Evolutionary conservation across 2,888 invertebrate genomes (phyloP).

Genomic region (Rhamnusium bicolor): DNA sequence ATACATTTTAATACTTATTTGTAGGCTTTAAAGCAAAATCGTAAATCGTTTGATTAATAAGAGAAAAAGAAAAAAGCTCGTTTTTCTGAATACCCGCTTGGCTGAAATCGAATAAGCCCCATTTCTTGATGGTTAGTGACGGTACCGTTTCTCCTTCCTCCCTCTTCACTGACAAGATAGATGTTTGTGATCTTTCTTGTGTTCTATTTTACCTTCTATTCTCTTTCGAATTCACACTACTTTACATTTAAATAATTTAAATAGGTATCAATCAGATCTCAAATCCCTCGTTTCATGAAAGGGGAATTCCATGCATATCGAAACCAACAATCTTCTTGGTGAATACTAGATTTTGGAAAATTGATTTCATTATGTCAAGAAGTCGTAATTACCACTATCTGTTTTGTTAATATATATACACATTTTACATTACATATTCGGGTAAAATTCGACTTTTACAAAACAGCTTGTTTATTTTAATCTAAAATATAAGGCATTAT

Average conservation of each 20-base stretch:
- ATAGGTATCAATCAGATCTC: slow-evolving; percentile 56
- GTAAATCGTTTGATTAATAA: slow-evolving; percentile 28
- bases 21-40: slow-evolving; percentile 3
- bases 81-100: slow-evolving; percentile 30
- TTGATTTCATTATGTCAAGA: slow-evolving; percentile 27
- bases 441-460: too few relatives aligned
- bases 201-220: slow-evolving; percentile 57
- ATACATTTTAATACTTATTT: neutral
- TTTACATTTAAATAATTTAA: slow-evolving; percentile 66
- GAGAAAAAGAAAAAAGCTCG: slow-evolving; percentile 25
- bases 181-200: slow-evolving; percentile 65
- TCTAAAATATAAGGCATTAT: too few relatives aligned
- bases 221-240: slow-evolving; percentile 57
- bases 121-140: slow-evolving; percentile 59
- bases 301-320: slow-evolving; percentile 33
- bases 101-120: slow-evolving; percentile 53
- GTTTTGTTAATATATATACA: neutral
- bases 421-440: too few relatives aligned
- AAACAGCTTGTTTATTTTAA: too few relatives aligned
- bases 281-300: slow-evolving; percentile 32
- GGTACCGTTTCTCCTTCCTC: slow-evolving; percentile 44
- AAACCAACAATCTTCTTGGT: slow-evolving; percentile 18
- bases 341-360: slow-evolving; percentile 19
- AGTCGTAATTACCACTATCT: slow-evolving; percentile 20
- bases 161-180: slow-evolving; percentile 62